A percentile compares a stretch with the other conserved stretches of the same genome.
Conservation (phyloP, 2,888 invertebrate genomes). For the Philaethria dido region DNA sequence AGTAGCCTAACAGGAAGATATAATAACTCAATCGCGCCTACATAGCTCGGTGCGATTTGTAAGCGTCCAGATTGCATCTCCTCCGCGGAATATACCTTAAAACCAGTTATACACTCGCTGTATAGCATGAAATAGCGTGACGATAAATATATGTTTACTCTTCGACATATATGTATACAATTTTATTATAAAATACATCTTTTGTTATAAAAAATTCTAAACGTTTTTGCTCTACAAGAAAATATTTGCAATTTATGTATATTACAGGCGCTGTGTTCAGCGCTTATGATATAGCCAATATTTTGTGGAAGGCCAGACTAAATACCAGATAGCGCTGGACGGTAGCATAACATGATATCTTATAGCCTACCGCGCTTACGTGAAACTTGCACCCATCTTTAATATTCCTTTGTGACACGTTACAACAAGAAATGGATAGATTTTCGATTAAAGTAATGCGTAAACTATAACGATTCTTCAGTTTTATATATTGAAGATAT, state of each 20-base stretch:
- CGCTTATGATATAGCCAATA: background rate
- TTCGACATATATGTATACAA: background rate
- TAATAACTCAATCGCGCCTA: constrained; percentile 83
- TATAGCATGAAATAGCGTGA: constrained; percentile 9
- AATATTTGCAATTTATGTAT: constrained; percentile 5
- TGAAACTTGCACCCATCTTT: constrained; percentile 53
- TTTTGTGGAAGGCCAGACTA: constrained; percentile 27
- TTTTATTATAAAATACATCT: background rate
- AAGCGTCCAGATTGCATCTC: constrained; percentile 80
- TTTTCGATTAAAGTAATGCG: constrained; percentile 36
- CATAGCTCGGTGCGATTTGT: constrained; percentile 77
- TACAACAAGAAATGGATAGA: constrained; percentile 41
- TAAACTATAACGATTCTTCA: constrained; percentile 30
- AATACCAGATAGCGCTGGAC: constrained; percentile 46
- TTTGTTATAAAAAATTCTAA: background rate
- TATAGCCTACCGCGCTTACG: constrained; percentile 65
- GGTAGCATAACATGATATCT: constrained; percentile 68
- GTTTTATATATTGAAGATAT: constrained; percentile 4
- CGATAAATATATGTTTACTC: background rate
- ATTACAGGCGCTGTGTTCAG: background rate
- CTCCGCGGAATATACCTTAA: constrained; percentile 60
- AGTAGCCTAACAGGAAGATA: constrained; percentile 82
- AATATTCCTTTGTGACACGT: constrained; percentile 45
- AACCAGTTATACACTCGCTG: constrained; percentile 26
- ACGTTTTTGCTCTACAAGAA: background rate